These are phyloP conservation scores for Telenomus remus DNA, from an alignment of 1,140 invertebrate genomes.

Conservation along the genomic window DNA sequence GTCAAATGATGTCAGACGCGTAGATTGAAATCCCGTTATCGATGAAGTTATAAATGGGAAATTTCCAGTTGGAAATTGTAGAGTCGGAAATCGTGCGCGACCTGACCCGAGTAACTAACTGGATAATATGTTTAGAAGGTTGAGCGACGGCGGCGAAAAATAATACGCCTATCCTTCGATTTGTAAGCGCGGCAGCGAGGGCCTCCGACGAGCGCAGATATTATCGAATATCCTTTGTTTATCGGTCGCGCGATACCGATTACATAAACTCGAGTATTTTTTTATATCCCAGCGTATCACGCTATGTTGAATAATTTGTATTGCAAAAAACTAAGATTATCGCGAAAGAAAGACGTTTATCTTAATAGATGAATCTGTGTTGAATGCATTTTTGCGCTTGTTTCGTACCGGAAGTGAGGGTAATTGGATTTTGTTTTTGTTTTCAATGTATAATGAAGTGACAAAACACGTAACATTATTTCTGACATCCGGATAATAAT, in stretches of 20 bases:
- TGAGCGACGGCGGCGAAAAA: conserved; percentile 35
- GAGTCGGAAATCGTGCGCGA: conserved; percentile 50
- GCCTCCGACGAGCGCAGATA: conserved; percentile 2
- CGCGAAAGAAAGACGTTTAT: too few species aligned
- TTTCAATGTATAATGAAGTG: too few species aligned
- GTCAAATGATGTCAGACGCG: conserved; percentile 48
- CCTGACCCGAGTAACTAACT: conserved; percentile 29
- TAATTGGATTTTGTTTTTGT: too few species aligned
- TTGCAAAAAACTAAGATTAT: too few species aligned
- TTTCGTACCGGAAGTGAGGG: too few species aligned
- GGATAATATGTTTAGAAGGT: conserved; percentile 47
- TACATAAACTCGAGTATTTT: conserved; percentile 35
- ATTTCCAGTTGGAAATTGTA: conserved; percentile 58
- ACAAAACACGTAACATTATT: too few species aligned
- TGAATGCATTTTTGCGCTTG: too few species aligned
- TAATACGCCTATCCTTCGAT: conserved; percentile 33
- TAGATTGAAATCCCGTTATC: conserved; percentile 53
- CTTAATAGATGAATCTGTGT: too few species aligned
- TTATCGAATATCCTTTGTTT: conserved; percentile 52
- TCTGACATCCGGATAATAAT: too few species aligned
- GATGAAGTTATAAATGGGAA: conserved; percentile 56
- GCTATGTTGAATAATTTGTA: too few species aligned
- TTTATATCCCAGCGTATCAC: not conserved
- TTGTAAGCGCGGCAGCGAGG: not conserved
- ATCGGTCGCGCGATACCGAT: conserved; percentile 32